Percentiles rank a stretch among this genome's conserved stretches.
Conservation (phyloP, 1,140 invertebrate genomes). For the Parasteatoda tepidariorum region DNA sequence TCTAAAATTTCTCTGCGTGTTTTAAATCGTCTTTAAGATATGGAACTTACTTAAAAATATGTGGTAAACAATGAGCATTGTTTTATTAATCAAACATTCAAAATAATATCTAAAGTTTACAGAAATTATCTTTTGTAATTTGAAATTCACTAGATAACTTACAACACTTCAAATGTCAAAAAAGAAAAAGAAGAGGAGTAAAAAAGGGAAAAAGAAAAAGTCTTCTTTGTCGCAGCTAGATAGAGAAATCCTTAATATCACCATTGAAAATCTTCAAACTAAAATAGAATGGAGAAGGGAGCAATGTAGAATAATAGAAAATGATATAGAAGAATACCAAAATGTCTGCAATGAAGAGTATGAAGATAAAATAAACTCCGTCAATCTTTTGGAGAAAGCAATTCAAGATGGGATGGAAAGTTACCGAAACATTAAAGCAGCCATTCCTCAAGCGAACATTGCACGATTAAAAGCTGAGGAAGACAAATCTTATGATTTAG, state of each 20-base stretch:
- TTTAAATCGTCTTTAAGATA: too few relatives aligned
- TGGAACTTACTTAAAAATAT: too few relatives aligned
- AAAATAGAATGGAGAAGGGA: neutral
- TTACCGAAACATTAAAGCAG: neutral
- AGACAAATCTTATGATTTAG: neutral
- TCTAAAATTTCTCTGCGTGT: too few relatives aligned
- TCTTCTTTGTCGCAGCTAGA: neutral
- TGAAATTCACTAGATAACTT: too few relatives aligned
- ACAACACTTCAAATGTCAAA: too few relatives aligned
- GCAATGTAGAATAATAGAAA: neutral
- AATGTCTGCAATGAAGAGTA: neutral
- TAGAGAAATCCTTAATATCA: neutral
- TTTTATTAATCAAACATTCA: too few relatives aligned
- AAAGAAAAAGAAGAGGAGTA: neutral
- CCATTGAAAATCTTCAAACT: neutral
- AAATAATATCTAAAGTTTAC: too few relatives aligned
- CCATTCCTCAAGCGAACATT: neutral
- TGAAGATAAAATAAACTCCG: neutral
- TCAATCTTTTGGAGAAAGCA: neutral
- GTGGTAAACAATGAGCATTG: too few relatives aligned
- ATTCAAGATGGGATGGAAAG: neutral
- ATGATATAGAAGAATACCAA: neutral
- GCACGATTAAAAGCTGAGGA: neutral
- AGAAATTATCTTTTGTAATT: too few relatives aligned
- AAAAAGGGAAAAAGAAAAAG: neutral